Conservation (phyloP, 2,113 vertebrate genomes). For the Callorhinus ursinus region DNA sequence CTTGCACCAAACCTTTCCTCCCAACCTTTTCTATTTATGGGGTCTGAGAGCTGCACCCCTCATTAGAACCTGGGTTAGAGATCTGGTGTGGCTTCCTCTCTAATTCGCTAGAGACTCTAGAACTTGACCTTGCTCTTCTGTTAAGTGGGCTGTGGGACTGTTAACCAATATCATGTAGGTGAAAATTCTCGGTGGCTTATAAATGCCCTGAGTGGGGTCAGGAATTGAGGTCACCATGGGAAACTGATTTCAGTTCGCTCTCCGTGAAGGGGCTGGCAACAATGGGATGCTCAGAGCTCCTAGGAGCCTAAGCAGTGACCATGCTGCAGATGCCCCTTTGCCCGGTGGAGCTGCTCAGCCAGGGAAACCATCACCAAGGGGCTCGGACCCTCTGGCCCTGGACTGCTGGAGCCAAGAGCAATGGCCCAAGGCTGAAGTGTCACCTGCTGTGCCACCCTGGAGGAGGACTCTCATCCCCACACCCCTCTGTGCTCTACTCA, state of each 20-base stretch:
- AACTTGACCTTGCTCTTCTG: not conserved
- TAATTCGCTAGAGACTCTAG: not conserved
- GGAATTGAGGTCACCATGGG: not conserved
- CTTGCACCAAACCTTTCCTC: not conserved
- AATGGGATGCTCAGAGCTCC: not conserved
- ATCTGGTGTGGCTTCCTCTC: not conserved
- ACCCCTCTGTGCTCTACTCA: not conserved
- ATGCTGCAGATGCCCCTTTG: not conserved
- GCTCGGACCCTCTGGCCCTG: not conserved
- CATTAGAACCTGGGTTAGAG: not conserved
- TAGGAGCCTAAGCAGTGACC: accelerated
- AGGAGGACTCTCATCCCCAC: not conserved
- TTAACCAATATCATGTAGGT: accelerated
- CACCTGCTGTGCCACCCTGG: not conserved
- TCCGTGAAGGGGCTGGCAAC: not conserved
- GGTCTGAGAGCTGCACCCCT: not conserved
- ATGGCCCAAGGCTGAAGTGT: not conserved
- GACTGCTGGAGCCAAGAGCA: not conserved
- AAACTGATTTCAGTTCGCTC: not conserved
- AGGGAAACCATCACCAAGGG: not conserved
- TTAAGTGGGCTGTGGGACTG: too few relatives aligned
- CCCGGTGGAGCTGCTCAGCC: not conserved
- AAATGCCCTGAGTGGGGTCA: not conserved
- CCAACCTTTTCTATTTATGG: not conserved
- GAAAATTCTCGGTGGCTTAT: not conserved